Conservation (phyloP, 2,888 invertebrate genomes). For the Scaptomyza caliginosa region DNA sequence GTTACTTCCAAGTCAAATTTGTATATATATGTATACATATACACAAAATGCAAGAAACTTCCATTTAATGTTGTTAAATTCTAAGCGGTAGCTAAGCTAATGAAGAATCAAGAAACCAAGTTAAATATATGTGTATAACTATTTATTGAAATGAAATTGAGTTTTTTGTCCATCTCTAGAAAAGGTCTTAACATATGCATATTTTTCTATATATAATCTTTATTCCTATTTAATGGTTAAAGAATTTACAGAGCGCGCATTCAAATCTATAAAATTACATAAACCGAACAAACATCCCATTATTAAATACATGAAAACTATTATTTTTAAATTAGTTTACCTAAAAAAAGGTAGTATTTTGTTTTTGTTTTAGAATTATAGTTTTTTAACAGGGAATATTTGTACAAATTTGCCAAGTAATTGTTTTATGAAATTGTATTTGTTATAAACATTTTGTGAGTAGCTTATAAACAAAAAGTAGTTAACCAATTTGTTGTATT, state of each 20-base stretch:
- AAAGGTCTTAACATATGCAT: conserved; percentile 1
- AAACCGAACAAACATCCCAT: conserved; percentile 13
- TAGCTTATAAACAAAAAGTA: conserved; percentile 20
- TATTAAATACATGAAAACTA: neutral
- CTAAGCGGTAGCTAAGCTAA: conserved; percentile 62
- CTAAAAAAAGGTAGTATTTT: conserved; percentile 14
- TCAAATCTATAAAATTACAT: conserved; percentile 4
- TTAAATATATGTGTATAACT: conserved; percentile 79
- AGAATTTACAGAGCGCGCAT: conserved; percentile 37
- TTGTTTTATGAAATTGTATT: conserved; percentile 30
- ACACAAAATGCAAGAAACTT: conserved; percentile 9
- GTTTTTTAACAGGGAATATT: conserved; percentile 3
- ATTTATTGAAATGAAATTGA: conserved; percentile 68
- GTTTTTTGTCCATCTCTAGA: conserved; percentile 44
- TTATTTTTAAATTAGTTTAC: neutral
- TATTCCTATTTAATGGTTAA: conserved; percentile 5
- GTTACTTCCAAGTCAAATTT: conserved; percentile 13
- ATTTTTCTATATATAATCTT: conserved; percentile 9
- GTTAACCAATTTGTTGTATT: conserved; percentile 29
- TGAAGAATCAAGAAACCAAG: conserved; percentile 47
- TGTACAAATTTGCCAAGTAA: conserved; percentile 14
- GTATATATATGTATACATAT: conserved; percentile 27
- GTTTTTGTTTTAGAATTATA: neutral
- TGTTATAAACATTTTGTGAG: conserved; percentile 33
- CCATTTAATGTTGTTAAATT: conserved; percentile 58